Percentiles rank a stretch among this genome's conserved stretches.
Conservation (phyloP, 1,140 invertebrate genomes). For the Zaprionus vittiger region DNA sequence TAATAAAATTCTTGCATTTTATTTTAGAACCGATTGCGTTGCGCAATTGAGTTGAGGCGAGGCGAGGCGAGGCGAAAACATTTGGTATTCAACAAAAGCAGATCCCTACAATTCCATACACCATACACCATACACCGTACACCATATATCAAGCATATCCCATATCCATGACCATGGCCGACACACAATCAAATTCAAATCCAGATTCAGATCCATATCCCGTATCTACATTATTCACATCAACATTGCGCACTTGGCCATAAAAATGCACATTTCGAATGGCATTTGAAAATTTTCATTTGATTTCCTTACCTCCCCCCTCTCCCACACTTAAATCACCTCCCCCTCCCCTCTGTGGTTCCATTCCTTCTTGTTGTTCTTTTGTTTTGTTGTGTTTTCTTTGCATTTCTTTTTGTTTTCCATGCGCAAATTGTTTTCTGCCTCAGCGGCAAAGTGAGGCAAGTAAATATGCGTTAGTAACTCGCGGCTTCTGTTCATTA, state of each 20-base stretch:
- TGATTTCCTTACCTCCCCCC: not conserved
- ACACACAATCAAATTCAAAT: conserved; percentile 6
- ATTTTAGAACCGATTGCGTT: conserved; percentile 16
- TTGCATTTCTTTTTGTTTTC: conserved; percentile 23
- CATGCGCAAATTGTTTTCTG: conserved; percentile 14
- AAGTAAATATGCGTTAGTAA: conserved; percentile 28
- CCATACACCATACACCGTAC: not conserved
- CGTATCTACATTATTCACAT: not conserved
- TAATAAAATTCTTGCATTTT: conserved; percentile 46
- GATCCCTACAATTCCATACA: conserved; percentile 22
- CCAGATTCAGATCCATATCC: not conserved
- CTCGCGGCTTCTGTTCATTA: not conserved
- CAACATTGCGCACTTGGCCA: conserved; percentile 31
- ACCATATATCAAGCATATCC: not conserved
- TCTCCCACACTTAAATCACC: not conserved
- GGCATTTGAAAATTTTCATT: not conserved
- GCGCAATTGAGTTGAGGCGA: not conserved
- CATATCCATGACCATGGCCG: not conserved
- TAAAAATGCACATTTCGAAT: conserved; percentile 38
- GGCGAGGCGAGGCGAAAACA: conserved; percentile 10
- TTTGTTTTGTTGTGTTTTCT: not conserved
- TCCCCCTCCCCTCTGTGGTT: too few relatives aligned
- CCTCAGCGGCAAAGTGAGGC: conserved; percentile 6
- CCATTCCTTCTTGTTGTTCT: not conserved
- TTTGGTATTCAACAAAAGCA: conserved; percentile 45